Percentiles rank a stretch among this genome's conserved stretches.
phyloP scores from a whole-genome alignment of 2,797 vertebrate species.

The Acrossocheilus fasciatus region DNA sequence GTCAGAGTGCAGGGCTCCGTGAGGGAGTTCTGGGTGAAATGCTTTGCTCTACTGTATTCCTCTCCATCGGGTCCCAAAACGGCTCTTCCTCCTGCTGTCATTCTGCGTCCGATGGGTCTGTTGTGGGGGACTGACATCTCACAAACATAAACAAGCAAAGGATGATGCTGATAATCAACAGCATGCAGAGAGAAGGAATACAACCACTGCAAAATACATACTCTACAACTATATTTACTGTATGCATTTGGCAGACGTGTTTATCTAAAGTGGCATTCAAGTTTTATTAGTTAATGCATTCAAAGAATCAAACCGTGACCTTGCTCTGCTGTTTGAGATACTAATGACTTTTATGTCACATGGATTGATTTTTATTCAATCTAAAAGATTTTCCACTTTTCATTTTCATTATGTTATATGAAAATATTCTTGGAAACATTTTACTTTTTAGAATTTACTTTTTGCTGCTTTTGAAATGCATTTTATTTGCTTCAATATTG shows the following conservation, averaged over 20 bases:
- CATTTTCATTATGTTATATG: not conserved
- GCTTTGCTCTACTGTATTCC: constrained; percentile 50
- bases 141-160: constrained; percentile 43
- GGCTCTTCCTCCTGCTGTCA: constrained; percentile 35
- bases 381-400: not conserved
- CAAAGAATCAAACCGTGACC: not conserved
- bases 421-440: not conserved
- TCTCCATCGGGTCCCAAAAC: constrained; percentile 16
- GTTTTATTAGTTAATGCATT: not conserved
- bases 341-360: not conserved
- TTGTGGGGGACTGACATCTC: constrained; percentile 19
- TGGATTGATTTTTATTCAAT: not conserved
- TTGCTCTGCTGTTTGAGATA: not conserved
- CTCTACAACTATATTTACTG: not conserved
- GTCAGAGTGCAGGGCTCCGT: constrained; percentile 49
- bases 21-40: constrained; percentile 37
- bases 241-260: not conserved
- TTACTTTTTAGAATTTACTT: not conserved
- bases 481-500: not conserved
- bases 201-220: not conserved
- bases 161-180: constrained; percentile 46
- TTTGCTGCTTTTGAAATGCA: not conserved
- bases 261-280: not conserved
- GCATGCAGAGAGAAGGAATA: constrained; percentile 16
- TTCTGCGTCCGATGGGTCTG: not conserved